A percentile compares a stretch with the other conserved stretches of the same genome.
Evolutionary conservation across 2,113 vertebrate species (phyloP).

Genomic region (Thalassarche chlororhynchos): DNA sequence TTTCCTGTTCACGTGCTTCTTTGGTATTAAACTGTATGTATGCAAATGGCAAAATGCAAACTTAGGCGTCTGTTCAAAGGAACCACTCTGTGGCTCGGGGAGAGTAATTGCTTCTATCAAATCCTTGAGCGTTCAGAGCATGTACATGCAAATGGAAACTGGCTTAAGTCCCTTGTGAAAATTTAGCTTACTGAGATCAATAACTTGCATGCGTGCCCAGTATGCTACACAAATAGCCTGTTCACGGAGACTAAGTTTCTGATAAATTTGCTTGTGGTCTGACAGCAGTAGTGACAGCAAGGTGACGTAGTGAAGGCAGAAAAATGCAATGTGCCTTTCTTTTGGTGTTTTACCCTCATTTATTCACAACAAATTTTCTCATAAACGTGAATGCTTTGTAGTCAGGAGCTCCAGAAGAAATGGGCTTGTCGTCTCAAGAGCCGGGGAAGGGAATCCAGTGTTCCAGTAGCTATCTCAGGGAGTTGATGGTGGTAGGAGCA

Average conservation of each 20-base stretch:
- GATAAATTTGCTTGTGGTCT: neutral
- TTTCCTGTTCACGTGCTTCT: neutral
- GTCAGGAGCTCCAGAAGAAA: neutral
- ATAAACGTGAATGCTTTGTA: neutral
- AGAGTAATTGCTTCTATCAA: neutral
- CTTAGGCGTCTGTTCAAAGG: neutral
- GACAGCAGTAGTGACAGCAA: neutral
- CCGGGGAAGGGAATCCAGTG: no score
- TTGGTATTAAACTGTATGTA: neutral
- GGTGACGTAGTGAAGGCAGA: neutral
- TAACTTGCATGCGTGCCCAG: neutral
- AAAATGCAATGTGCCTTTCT: neutral
- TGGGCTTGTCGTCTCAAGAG: neutral
- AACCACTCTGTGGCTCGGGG: neutral
- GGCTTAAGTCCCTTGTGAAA: neutral
- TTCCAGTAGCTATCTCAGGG: no score
- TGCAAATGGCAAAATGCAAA: neutral
- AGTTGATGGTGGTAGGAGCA: neutral
- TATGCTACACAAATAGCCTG: neutral
- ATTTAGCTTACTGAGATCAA: neutral
- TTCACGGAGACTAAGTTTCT: accelerated
- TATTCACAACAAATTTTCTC: neutral
- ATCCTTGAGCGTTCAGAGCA: neutral
- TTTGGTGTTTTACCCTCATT: neutral
- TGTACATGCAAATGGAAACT: neutral